These are phyloP conservation scores for Neotoma lepida DNA, from an alignment of 2,113 vertebrate genomes.

Conservation along the genomic window DNA sequence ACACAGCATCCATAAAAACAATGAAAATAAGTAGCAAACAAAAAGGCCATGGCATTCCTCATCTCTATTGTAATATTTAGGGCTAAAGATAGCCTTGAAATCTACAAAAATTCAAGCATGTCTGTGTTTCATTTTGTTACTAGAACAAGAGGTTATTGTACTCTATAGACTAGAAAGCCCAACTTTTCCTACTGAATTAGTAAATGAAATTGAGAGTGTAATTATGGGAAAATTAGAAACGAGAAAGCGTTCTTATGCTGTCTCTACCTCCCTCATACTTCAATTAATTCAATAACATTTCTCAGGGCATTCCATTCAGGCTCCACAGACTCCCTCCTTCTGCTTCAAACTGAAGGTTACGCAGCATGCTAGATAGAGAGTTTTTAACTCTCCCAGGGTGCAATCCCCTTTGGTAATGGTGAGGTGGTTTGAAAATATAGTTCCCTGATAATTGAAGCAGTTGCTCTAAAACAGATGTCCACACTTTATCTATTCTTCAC, in stretches of 20 bases:
- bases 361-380: slow-evolving; percentile 13
- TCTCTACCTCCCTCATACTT: not conserved
- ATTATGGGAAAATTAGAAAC: not conserved
- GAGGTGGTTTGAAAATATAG: slow-evolving; percentile 10
- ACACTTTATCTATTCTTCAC: not conserved
- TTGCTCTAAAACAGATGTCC: slow-evolving; percentile 22
- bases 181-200: not conserved
- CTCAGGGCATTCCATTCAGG: not conserved
- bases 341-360: slow-evolving; percentile 42
- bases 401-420: not conserved
- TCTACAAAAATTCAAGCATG: not conserved
- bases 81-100: not conserved
- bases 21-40: not conserved
- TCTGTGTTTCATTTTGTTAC: not conserved
- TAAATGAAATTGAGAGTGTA: not conserved
- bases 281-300: slow-evolving; percentile 41
- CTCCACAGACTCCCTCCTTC: not conserved
- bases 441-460: slow-evolving; percentile 55
- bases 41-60: not conserved
- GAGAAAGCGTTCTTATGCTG: not conserved
- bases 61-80: not conserved
- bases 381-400: slow-evolving; percentile 29
- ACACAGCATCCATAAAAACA: not conserved
- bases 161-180: not conserved
- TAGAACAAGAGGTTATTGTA: not conserved